Evolutionary conservation across 2,888 invertebrate species (phyloP).

Genomic region (Beris morrisii): DNA sequence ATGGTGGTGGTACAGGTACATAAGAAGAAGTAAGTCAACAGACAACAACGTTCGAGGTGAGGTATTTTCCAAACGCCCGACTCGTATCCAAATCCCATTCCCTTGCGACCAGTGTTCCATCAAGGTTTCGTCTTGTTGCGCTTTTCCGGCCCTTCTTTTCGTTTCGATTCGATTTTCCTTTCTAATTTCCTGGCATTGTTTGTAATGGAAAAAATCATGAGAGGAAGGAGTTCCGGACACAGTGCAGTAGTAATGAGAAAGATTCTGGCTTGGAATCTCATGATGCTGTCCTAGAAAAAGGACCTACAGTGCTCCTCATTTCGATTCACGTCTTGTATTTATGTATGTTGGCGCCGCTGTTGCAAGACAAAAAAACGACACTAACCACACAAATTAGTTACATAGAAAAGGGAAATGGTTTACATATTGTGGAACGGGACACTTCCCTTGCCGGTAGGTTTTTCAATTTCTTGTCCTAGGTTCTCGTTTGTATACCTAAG

Average conservation of each 20-base stretch:
- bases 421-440: no score
- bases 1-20: slow-evolving; percentile 8
- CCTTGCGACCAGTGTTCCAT: slow-evolving; percentile 23
- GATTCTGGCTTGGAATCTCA: slow-evolving; percentile 16
- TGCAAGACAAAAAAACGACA: slow-evolving; percentile 5
- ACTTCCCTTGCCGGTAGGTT: not conserved
- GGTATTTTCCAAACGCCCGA: slow-evolving; percentile 15
- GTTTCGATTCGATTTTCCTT: slow-evolving; percentile 20
- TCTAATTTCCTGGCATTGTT: slow-evolving; percentile 13
- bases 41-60: slow-evolving; percentile 39
- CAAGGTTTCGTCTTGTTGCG: slow-evolving; percentile 34
- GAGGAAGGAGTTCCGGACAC: not conserved
- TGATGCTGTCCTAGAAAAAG: slow-evolving; percentile 1
- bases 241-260: slow-evolving; percentile 3
- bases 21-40: slow-evolving; percentile 31
- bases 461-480: slow-evolving; percentile 19
- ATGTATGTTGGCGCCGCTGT: slow-evolving; percentile 33
- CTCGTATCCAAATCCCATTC: slow-evolving; percentile 14
- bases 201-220: not conserved
- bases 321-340: slow-evolving; percentile 35
- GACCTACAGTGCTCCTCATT: slow-evolving; percentile 25
- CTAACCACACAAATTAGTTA: slow-evolving; percentile 11
- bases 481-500: not conserved
- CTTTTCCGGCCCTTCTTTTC: slow-evolving; percentile 19
- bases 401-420: slow-evolving; percentile 6